Base-by-base conservation (phyloP, 1,140 invertebrate genomes). In the Cydia splendana region DNA sequence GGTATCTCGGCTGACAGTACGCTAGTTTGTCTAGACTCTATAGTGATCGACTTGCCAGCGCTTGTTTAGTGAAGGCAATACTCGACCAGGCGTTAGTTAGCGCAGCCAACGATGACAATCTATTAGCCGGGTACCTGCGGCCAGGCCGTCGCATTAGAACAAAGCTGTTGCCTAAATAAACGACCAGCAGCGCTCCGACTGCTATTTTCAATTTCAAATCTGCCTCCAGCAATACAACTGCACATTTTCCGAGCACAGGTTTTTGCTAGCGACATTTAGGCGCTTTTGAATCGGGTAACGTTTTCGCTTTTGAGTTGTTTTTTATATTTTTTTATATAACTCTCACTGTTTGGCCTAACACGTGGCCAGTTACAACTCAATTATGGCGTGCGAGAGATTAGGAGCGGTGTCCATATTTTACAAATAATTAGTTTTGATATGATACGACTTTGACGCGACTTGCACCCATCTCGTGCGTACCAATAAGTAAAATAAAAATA, bases 131-230 rank as follows among this genome's bases (percentile, higher is more conserved):
- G 73, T 79, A 85, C 84, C 83, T 86, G 84, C 81, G 67, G 84
- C 82, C 80, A 82, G 82, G 77, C 67, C 74, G 81, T 79, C 77
- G 84, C 80, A 84, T 84, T 82, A 83, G 82, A 85, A 87, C 83
- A 85, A 87, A 85, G 78, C 78, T 76, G 76, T 81, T 80, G 76
- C 71, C 80, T 85, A 86, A 86, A 89, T 87, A 88, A 89, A 86
- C 82, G 81, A 78, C 78, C 69, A 45, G 73, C 78, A 80, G 81
- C 80, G 74, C 45, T 75, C 81, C 79, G 80, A 84, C 82, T 84
- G 79, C 84, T 86, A 83, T 86, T 88, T 88, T 87, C 85, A 86
- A 87, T 87, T 87, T 84, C 80, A 85, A 86, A 85, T 88, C 85
- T 84, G 79, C 82, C 82, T 82, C 80, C 78, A 83, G 83, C 85